Evolutionary conservation across 2,113 vertebrate genomes (phyloP), one percentile per base, ranked within the genome.

Genomic region (Numenius arquata): DNA sequence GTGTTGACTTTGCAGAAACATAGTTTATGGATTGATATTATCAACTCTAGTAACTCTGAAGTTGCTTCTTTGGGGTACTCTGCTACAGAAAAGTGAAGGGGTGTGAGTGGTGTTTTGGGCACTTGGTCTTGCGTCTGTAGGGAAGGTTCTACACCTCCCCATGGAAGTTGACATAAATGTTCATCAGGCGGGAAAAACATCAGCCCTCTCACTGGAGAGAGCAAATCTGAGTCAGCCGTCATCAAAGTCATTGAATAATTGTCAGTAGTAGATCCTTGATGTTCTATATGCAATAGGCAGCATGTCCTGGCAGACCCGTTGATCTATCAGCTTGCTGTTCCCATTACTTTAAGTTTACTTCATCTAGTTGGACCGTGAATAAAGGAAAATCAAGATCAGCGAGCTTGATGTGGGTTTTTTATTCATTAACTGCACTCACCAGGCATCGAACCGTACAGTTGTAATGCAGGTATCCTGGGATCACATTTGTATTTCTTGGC

Each of bases 401-500:
- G 30, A 71, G 27, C 20, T 48, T 47, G 75, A 67, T 56, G 68
- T 71, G 40, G 29, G 4, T 16, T 59, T 81, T 71, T 87, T 76
- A 38, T 85, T 26, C 62, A n/a, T 78, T 90, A 79, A 53, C 70
- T 78, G 32, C 15, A 18, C 38, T 72, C 67, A 85, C 50, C 41
- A 87, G 75, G 41, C 87, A 47, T 25, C 32, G 61, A 93, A 73
- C 73, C 41, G 52, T 82, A n/a, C 43, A 82, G 41, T 22, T 89
- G 56, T 65, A 89, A 26, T 6, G 9, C 85, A 94, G 85, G 85
- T 95, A 77, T 83, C 71, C 61, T 89, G 87, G 84, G 78, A 96
- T 82, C 45, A 43, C 41, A 38, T 94, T 95, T 95, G 23, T 94
- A 41, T 89, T 95, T 95, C 95, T 96, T 96, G 94, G 94, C 91